Evolutionary conservation across 2,888 invertebrate species (phyloP).

Genomic region (Helicoverpa assulta): DNA sequence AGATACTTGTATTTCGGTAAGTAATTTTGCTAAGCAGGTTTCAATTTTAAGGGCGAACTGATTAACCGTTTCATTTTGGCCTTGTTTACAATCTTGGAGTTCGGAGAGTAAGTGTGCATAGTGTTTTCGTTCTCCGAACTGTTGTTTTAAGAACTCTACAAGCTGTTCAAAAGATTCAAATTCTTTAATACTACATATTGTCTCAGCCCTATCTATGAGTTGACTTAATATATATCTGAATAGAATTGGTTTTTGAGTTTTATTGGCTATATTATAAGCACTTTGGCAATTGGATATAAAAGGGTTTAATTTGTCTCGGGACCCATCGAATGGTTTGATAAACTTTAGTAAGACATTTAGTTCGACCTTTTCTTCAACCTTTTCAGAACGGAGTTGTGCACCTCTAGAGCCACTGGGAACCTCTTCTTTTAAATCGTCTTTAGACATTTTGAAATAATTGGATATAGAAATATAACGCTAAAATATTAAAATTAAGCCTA

Average conservation of each 20-base stretch:
- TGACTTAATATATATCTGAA: neutral
- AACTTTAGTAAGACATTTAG: no score
- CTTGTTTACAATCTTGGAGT: neutral
- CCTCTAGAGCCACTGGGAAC: no score
- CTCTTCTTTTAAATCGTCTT: no score
- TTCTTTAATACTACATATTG: neutral
- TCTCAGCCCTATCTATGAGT: neutral
- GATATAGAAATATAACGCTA: no score
- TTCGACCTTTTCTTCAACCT: no score
- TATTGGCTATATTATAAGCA: no score
- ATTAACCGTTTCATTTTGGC: neutral
- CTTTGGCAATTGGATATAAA: no score
- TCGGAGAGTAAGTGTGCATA: neutral
- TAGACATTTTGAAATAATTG: no score
- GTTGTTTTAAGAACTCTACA: neutral
- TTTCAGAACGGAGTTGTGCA: no score
- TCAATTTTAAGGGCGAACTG: neutral
- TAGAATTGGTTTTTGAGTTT: neutral
- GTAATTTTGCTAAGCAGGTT: neutral
- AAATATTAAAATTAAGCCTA: no score
- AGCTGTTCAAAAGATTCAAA: neutral
- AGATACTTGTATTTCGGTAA: neutral
- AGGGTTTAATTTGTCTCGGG: no score
- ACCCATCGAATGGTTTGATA: no score
- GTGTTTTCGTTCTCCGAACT: neutral